These are phyloP conservation scores for Oreamnos americanus DNA, from an alignment of 2,113 vertebrate genomes.

Conservation along the genomic window DNA sequence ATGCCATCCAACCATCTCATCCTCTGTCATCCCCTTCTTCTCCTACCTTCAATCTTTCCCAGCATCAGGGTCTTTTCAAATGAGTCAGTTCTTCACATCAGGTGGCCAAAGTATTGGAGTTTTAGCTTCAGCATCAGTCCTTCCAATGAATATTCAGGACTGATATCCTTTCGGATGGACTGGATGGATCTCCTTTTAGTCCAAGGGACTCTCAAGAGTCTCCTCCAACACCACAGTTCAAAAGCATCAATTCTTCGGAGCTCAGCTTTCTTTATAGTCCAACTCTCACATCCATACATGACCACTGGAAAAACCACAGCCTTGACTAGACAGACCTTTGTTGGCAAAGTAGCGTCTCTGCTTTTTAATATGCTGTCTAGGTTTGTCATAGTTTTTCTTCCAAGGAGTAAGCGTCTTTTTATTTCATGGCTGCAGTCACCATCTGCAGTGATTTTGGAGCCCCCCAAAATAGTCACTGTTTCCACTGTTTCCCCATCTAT, in stretches of 20 bases:
- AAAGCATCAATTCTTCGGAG: background rate
- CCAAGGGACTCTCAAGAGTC: background rate
- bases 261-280: background rate
- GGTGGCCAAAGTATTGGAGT: background rate
- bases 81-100: background rate
- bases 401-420: background rate
- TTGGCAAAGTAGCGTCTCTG: background rate
- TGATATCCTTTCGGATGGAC: background rate
- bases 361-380: background rate
- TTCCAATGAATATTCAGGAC: background rate
- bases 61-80: background rate
- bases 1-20: background rate
- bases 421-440: background rate
- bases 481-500: background rate
- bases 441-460: background rate
- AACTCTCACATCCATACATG: background rate
- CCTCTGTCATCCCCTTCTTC: background rate
- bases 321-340: background rate
- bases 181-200: background rate
- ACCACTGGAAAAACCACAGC: background rate
- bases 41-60: background rate
- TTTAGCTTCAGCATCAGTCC: background rate
- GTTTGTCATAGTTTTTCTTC: background rate
- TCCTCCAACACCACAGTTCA: background rate
- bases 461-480: background rate